Evolutionary conservation across 1,140 invertebrate species (phyloP).

Genomic region (Anoplolepis gracilipes): DNA sequence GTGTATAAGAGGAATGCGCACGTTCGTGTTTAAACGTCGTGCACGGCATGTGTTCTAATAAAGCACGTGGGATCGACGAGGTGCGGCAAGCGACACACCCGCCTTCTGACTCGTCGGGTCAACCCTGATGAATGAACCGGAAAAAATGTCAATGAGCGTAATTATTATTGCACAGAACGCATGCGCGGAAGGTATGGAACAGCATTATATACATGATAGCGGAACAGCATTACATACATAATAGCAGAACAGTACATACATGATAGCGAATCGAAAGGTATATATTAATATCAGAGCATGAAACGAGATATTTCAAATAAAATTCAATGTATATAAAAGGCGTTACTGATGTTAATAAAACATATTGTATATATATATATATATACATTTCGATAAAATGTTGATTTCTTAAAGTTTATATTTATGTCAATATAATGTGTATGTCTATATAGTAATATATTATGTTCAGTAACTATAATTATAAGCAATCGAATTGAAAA

Average conservation of each 20-base stretch:
- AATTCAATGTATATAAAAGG: neutral
- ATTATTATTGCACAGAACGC: conserved; percentile 80
- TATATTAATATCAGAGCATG: neutral
- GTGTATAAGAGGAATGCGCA: neutral
- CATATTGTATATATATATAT: too few species aligned
- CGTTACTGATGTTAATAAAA: neutral
- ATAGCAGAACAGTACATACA: too few species aligned
- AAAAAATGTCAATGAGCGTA: conserved; percentile 82
- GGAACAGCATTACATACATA: too few species aligned
- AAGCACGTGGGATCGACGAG: conserved; percentile 52
- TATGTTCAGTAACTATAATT: neutral
- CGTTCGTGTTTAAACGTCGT: conserved; percentile 41
- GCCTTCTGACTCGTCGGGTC: conserved; percentile 60
- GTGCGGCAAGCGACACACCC: conserved; percentile 59
- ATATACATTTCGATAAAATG: too few species aligned
- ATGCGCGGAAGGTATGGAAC: conserved; percentile 55
- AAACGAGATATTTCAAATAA: neutral
- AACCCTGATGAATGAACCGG: conserved; percentile 80
- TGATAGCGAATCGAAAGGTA: neutral
- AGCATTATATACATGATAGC: conserved; percentile 18
- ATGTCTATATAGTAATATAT: neutral
- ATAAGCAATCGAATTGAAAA: neutral
- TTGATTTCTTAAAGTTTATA: neutral
- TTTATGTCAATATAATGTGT: neutral
- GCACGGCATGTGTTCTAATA: conserved; percentile 40